Percentiles rank a stretch among this genome's conserved stretches.
Conservation (phyloP, 2,888 invertebrate genomes). For the Clistopyga incitator region DNA sequence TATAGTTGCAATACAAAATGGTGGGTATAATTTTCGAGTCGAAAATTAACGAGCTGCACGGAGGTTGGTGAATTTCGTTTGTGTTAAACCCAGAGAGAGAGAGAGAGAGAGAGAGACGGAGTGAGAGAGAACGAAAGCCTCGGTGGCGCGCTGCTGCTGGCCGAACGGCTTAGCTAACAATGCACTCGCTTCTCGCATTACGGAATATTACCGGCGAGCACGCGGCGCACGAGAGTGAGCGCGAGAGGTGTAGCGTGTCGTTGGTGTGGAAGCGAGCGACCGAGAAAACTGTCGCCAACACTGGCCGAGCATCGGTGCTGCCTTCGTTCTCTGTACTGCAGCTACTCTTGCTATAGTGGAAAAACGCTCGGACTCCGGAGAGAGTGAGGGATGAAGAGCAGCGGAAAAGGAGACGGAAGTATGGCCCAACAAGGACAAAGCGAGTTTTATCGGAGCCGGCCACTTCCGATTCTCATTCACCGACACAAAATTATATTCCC, state of each 20-base stretch:
- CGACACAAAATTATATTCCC: constrained; percentile 38
- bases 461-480: constrained; percentile 43
- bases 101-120: constrained; percentile 9
- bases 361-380: constrained; percentile 15
- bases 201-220: constrained; percentile 58
- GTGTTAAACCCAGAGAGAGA: constrained; percentile 39
- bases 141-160: constrained; percentile 49
- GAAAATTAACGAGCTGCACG: constrained; percentile 46
- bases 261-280: constrained; percentile 17
- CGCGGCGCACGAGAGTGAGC: neutral
- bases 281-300: neutral
- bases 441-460: constrained; percentile 40
- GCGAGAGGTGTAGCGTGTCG: neutral
- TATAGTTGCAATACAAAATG: constrained; percentile 34
- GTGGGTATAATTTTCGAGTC: constrained; percentile 42
- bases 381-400: neutral
- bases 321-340: constrained; percentile 38
- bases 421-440: constrained; percentile 7
- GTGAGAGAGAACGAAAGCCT: neutral
- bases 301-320: neutral
- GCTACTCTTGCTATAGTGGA: constrained; percentile 13
- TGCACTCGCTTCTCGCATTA: constrained; percentile 61
- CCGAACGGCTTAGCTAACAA: constrained; percentile 61
- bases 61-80: constrained; percentile 65
- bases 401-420: neutral